Base-by-base conservation (phyloP, 2,113 vertebrate species). In the Podarcis raffonei region DNA sequence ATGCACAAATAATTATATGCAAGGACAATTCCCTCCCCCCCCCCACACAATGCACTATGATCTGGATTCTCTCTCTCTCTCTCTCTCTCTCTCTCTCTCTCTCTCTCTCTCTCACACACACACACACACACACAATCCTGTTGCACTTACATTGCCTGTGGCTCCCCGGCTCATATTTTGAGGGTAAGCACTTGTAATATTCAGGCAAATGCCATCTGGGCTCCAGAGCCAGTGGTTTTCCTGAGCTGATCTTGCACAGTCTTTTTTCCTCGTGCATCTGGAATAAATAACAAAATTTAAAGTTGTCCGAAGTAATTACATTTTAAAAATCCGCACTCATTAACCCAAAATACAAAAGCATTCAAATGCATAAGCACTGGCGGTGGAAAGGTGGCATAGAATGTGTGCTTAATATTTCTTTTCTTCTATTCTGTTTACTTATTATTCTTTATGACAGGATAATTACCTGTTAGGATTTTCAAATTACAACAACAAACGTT, bases 141-240 rank as follows among this genome's bases (percentile, higher is more conserved):
- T 16, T 37, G 2, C 48, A 39, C 37, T 82, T 92, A 97, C 97
- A 94, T 96, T 92, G 20, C 91, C 83, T 76, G 92, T 94, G 13
- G 93, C 97, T 93, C 91, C 97, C 83, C 98, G 97, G 95, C 98
- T 99, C 96, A 98, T 97, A 88, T 98, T 99, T 25, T 95, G 96
- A 0, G 99, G 99, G 1, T 93, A 8, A 72, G 98, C 98, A 62
- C 92, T 92, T 16, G 96, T 57, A 89, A 99, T 89, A 81, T 97
- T 85, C 57, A 99, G 95, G 11, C 99, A 99, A 35, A 95, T 88
- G 88, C 97, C 96, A 22, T 93, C 75, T 22, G 98, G 98, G 79
- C 98, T 99, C 98, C 98, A 99, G 35, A 99, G 94, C 99, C 99
- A 99, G 75, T 98, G 96, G 89, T 98, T 97, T 0, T 93, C 75